Evolutionary conservation across 2,797 vertebrate species (phyloP), one percentile per base, ranked within the genome.

Genomic region (Chelmon rostratus): DNA sequence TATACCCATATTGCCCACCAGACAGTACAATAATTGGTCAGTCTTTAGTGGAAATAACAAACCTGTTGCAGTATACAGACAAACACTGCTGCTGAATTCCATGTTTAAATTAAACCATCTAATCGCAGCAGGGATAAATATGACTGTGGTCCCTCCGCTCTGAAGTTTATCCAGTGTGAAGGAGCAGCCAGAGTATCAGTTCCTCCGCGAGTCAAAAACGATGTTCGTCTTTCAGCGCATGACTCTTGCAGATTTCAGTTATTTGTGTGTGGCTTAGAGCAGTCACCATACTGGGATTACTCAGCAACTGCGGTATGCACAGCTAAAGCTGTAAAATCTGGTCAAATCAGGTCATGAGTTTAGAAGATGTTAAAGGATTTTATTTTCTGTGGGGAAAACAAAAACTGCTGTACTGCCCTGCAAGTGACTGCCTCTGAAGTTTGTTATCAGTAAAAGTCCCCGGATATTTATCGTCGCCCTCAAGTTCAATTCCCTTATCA

Each of bases 381-480:
- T 2, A 57, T 73, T 80, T 74, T 85, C 85, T 67, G 40, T 31
- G 9, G 47, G 64, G 31, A 68, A 85, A 88, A 81, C 57, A 79
- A 66, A 79, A 66, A 19, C 1, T 10, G 8, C 33, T 31, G 18
- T 21, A 68, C 46, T 68, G 16, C 21, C 15, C 56, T 53, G 46
- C 54, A 79, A 78, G 69, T 12, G 40, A 75, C 59, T 65, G 74
- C 71, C 54, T 77, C 65, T 87, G 64, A 91, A 63, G 59, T 68
- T 80, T 78, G 33, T 71, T 66, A 53, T 79, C 57, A 40, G 65
- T 72, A 47, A 78, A 79, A 82, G 68, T 70, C 58, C 50, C 49
- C 49, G 76, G 68, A 85, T 79, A 84, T 89, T 84, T 87, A 80
- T 77, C 78, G 56, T 64, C 76, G 76, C 42, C 59, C 77, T 86